A percentile compares a stretch with the other conserved stretches of the same genome.
phyloP scores from a whole-genome alignment of 2,888 invertebrate species.

The Leucoma salicis region DNA sequence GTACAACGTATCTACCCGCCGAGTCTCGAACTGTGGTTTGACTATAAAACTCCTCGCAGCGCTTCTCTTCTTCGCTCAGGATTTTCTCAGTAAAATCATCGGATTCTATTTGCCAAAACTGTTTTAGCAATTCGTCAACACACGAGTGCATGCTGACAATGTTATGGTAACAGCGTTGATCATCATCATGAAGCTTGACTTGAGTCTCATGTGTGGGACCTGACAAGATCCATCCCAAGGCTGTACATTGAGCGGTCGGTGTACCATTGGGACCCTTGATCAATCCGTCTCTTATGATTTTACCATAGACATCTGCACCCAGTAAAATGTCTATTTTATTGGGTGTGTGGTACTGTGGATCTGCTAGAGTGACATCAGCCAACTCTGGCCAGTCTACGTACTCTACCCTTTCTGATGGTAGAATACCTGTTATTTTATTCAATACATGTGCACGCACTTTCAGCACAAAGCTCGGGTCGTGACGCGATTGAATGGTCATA shows the following conservation, averaged over 20 bases:
- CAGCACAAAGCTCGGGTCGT: neutral
- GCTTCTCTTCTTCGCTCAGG: conserved; percentile 14
- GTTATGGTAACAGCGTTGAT: neutral
- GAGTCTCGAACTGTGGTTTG: conserved; percentile 15
- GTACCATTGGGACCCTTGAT: conserved; percentile 24
- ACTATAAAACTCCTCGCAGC: conserved; percentile 23
- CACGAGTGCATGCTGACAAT: neutral
- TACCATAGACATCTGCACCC: conserved; percentile 1
- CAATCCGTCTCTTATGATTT: conserved; percentile 3
- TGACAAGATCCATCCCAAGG: conserved; percentile 29
- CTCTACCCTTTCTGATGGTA: neutral
- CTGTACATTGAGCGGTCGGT: conserved; percentile 26
- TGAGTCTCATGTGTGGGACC: conserved; percentile 4
- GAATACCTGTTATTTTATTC: neutral
- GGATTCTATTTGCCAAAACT: conserved; percentile 16
- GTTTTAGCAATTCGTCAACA: neutral
- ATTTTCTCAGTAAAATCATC: neutral
- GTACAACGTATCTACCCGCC: conserved; percentile 24
- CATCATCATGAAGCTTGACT: neutral
- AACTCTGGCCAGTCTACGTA: neutral
- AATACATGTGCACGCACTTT: neutral
- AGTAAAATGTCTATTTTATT: conserved; percentile 2
- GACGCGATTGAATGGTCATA: neutral
- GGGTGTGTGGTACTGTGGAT: neutral
- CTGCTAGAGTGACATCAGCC: neutral